phyloP scores from a whole-genome alignment of 2,797 vertebrate genomes.

The Valencia hispanica region DNA sequence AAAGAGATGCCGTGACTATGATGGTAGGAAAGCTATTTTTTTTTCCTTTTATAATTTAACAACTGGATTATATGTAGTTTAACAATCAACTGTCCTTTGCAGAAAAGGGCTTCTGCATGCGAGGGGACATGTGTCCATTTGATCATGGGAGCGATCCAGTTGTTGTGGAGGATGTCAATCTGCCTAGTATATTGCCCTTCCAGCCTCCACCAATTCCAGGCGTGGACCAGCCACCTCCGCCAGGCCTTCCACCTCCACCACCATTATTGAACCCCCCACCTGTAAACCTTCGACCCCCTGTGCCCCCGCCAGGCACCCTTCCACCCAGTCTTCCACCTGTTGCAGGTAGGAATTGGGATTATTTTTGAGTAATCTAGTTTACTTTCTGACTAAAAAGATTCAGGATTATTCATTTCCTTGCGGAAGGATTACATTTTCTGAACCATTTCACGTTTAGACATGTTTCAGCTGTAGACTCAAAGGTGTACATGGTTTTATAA shows the following conservation, averaged over 20 bases:
- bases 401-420: neutral
- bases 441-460: neutral
- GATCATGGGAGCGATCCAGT: constrained; percentile 98
- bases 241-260: constrained; percentile 91
- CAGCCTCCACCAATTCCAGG: constrained; percentile 92
- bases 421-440: neutral
- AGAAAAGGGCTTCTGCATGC: constrained; percentile 99
- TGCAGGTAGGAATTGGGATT: constrained; percentile 82
- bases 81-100: constrained; percentile 47
- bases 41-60: neutral
- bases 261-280: constrained; percentile 89
- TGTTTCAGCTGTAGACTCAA: too few relatives aligned
- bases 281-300: constrained; percentile 93
- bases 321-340: constrained; percentile 94
- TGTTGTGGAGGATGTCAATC: constrained; percentile 96
- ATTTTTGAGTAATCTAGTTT: neutral
- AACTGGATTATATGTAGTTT: neutral
- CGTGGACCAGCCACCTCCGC: constrained; percentile 90
- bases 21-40: constrained; percentile 81
- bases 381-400: neutral
- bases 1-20: constrained; percentile 96
- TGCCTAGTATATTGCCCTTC: constrained; percentile 95
- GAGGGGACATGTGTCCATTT: constrained; percentile 96
- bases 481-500: too few relatives aligned
- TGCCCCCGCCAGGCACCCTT: constrained; percentile 90